Evolutionary conservation across 1,140 invertebrate genomes (phyloP).

Genomic region (Atta cephalotes): DNA sequence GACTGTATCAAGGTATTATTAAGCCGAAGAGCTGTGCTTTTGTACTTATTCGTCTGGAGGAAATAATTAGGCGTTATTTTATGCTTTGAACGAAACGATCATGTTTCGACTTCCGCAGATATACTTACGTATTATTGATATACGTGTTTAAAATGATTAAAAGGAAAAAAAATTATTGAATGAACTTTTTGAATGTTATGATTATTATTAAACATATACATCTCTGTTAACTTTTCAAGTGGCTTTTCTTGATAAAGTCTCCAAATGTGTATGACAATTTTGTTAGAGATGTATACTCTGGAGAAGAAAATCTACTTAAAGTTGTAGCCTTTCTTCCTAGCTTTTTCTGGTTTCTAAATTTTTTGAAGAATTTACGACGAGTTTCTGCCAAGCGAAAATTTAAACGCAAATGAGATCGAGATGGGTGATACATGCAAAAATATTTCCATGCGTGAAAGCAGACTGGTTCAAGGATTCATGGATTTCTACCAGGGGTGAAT

Average conservation of each 20-base stretch:
- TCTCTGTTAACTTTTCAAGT: background rate
- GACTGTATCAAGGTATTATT: slow-evolving; percentile 30
- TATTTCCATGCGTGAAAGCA: slow-evolving; percentile 47
- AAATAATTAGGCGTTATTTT: slow-evolving; percentile 30
- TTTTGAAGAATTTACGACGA: background rate
- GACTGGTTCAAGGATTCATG: slow-evolving; percentile 40
- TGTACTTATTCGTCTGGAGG: background rate
- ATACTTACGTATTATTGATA: background rate
- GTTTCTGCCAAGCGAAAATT: slow-evolving; percentile 8
- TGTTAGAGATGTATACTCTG: background rate
- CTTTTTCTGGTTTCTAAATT: background rate
- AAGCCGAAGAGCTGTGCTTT: background rate
- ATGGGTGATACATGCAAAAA: slow-evolving; percentile 34
- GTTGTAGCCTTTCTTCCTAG: background rate
- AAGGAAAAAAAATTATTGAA: background rate
- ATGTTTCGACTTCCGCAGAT: background rate
- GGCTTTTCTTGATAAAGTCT: background rate
- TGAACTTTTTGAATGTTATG: background rate
- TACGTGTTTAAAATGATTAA: background rate
- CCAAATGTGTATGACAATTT: background rate
- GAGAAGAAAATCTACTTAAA: background rate
- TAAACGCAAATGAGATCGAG: slow-evolving; percentile 16
- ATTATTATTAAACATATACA: background rate
- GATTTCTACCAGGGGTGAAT: slow-evolving; percentile 35
- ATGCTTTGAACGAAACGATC: background rate